These are phyloP conservation scores for Tetragonisca angustula DNA, from an alignment of 2,888 invertebrate genomes.

Conservation along the genomic window DNA sequence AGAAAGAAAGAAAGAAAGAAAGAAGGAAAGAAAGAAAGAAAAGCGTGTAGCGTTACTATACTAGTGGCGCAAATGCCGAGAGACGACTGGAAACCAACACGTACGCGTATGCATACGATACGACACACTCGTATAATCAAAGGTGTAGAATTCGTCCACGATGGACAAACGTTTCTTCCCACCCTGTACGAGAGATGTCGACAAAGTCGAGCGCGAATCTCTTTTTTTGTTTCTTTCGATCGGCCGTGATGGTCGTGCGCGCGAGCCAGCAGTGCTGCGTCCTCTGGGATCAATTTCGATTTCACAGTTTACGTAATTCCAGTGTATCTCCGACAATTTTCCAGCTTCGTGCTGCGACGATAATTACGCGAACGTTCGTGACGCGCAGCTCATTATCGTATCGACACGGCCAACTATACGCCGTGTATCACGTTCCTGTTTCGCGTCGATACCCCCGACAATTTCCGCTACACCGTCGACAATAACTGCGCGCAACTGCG, in stretches of 20 bases:
- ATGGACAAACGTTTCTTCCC: no score
- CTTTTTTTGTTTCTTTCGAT: not conserved
- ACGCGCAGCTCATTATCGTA: slow-evolving; percentile 51
- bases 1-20: no score
- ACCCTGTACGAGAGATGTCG: no score
- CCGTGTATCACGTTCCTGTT: slow-evolving; percentile 18
- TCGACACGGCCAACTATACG: slow-evolving; percentile 6
- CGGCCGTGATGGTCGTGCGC: not conserved
- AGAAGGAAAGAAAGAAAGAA: no score
- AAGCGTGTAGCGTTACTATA: not conserved
- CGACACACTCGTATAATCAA: no score
- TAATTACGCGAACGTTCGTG: slow-evolving; percentile 45
- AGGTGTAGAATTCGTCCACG: no score
- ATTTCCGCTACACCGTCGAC: slow-evolving; percentile 50
- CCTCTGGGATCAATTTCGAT: slow-evolving; percentile 11
- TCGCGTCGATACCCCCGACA: slow-evolving; percentile 48
- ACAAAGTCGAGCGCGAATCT: not conserved
- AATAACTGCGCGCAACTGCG: not conserved
- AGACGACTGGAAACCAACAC: not conserved
- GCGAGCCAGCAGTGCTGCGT: no score
- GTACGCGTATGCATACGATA: no score
- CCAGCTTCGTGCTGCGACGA: slow-evolving; percentile 10
- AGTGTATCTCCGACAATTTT: slow-evolving; percentile 19
- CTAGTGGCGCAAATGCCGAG: not conserved
- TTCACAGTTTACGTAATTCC: slow-evolving; percentile 24